These are phyloP conservation scores for Peromyscus melanophrys DNA, from an alignment of 2,797 vertebrate genomes.

Conservation along the genomic window DNA sequence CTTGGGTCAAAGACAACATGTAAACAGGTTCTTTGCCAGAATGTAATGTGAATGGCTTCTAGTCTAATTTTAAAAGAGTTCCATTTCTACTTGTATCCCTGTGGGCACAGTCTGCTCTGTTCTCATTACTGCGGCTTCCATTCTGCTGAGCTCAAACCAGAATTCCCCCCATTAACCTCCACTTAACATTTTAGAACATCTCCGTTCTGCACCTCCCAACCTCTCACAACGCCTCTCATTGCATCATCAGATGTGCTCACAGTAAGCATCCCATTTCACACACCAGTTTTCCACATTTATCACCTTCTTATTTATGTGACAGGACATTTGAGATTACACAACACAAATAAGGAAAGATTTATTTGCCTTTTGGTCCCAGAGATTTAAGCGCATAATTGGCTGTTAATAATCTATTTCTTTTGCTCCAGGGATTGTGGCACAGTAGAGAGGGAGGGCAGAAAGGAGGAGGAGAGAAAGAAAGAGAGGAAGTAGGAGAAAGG, in stretches of 20 bases:
- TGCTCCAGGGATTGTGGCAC: background rate
- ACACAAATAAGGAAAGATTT: background rate
- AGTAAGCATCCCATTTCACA: background rate
- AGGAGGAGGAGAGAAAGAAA: background rate
- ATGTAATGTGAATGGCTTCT: background rate
- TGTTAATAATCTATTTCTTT: background rate
- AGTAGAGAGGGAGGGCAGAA: background rate
- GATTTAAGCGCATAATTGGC: background rate
- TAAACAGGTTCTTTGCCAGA: background rate
- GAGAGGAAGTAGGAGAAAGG: background rate
- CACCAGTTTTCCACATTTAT: background rate
- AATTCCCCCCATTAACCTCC: background rate
- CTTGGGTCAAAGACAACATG: background rate
- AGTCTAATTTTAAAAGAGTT: background rate
- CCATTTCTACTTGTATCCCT: background rate
- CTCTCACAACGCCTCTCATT: background rate
- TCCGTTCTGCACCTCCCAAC: too few species aligned
- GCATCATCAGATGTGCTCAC: background rate
- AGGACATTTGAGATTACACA: background rate
- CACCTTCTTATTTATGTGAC: background rate
- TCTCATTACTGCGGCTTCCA: background rate
- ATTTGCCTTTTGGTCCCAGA: background rate
- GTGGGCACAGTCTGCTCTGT: background rate
- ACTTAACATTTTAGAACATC: background rate
- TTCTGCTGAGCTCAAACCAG: background rate